phyloP scores from a whole-genome alignment of 2,113 vertebrate species.

The Rutilus rutilus region DNA sequence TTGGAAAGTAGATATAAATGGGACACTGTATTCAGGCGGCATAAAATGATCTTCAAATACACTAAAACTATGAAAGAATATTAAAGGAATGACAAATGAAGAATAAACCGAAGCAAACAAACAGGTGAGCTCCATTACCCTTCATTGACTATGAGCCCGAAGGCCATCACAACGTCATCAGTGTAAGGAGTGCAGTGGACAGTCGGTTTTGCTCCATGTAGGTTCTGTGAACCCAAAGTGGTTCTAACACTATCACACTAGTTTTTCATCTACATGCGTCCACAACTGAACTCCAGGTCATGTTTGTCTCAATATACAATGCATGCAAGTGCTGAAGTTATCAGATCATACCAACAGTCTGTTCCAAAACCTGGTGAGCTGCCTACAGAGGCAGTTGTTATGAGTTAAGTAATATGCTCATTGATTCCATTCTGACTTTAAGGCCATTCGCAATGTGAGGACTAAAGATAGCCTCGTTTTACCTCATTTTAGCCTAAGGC shows the following conservation, averaged over 20 bases:
- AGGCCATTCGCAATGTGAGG: not conserved
- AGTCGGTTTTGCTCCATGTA: conserved; percentile 36
- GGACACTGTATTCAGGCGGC: conserved; percentile 17
- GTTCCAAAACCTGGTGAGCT: conserved; percentile 17
- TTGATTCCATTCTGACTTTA: not conserved
- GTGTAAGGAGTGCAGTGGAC: conserved; percentile 44
- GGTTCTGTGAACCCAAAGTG: conserved; percentile 26
- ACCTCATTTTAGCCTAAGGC: not conserved
- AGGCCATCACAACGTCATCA: conserved; percentile 49
- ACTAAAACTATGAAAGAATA: not conserved
- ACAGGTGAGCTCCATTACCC: conserved; percentile 41
- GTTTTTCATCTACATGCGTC: conserved; percentile 5
- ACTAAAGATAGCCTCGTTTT: not conserved
- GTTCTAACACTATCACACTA: conserved; percentile 19
- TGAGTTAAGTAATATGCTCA: too few relatives aligned
- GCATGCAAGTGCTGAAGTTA: conserved; percentile 23
- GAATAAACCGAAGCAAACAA: conserved; percentile 32
- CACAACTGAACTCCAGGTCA: conserved; percentile 26
- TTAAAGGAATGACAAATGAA: conserved; percentile 36
- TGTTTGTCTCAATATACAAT: not conserved
- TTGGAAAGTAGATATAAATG: not conserved
- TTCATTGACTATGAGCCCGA: conserved; percentile 51
- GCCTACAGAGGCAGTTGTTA: not conserved
- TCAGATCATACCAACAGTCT: not conserved
- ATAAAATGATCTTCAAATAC: conserved; percentile 15